Evolutionary conservation across 2,113 vertebrate species (phyloP).

Genomic region (Platysternon megacephalum): DNA sequence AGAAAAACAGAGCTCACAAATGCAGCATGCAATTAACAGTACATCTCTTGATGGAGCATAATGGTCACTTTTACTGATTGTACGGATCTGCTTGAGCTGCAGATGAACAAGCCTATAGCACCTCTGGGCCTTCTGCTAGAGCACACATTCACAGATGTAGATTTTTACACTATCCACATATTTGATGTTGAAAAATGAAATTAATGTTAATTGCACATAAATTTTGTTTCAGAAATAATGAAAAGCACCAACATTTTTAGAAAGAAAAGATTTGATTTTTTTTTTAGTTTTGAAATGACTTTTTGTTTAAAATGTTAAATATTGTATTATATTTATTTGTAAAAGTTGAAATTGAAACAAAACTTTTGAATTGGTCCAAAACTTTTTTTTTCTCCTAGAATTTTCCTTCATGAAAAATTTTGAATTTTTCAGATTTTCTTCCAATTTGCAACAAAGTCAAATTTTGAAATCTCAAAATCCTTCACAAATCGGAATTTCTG

Average conservation of each 20-base stretch:
- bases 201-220: not conserved
- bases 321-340: not conserved
- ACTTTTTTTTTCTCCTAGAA: not conserved
- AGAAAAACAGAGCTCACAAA: not conserved
- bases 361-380: not conserved
- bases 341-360: not conserved
- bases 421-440: not conserved
- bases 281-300: not conserved
- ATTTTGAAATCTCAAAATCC: not conserved
- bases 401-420: not conserved
- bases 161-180: not conserved
- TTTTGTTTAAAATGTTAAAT: not conserved
- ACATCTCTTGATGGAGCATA: not conserved
- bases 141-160: not conserved
- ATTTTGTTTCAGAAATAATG: not conserved
- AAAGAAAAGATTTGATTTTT: not conserved
- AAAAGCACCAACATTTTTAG: accelerated
- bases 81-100: not conserved
- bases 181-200: not conserved
- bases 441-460: not conserved
- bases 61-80: not conserved
- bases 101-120: not conserved
- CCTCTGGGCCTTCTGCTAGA: not conserved
- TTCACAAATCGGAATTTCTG: not conserved
- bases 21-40: not conserved